Conservation (phyloP, 2,113 vertebrate genomes). For the Chaetops frenatus region DNA sequence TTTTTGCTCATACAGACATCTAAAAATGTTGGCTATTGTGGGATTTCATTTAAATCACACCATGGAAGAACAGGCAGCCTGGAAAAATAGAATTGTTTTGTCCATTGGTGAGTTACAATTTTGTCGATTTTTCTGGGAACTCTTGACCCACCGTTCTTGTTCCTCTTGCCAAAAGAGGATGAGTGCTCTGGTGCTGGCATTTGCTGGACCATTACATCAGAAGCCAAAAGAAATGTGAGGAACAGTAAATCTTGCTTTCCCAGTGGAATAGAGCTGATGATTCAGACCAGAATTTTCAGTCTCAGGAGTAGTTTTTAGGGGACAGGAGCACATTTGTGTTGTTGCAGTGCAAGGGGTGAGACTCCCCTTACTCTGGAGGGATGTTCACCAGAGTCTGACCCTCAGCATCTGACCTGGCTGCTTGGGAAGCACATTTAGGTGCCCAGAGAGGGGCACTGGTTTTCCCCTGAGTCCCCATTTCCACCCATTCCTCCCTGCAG, state of each 20-base stretch:
- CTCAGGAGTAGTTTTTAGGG: neutral
- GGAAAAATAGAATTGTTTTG: constrained; percentile 7
- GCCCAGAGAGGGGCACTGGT: no score
- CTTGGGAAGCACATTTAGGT: neutral
- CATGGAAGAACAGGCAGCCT: neutral
- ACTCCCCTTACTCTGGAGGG: neutral
- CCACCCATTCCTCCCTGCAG: neutral
- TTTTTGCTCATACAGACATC: neutral
- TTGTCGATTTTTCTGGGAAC: neutral
- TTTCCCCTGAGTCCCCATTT: neutral
- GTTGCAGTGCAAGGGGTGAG: neutral
- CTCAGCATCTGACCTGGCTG: neutral
- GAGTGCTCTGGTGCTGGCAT: neutral
- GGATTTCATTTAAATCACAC: constrained; percentile 20
- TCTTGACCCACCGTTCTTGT: neutral
- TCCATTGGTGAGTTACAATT: neutral
- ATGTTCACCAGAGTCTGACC: neutral
- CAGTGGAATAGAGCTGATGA: neutral
- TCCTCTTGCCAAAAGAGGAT: neutral
- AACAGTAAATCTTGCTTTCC: neutral
- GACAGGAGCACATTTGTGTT: neutral
- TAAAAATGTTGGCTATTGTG: constrained; percentile 10
- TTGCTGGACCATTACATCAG: neutral
- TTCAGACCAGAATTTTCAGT: neutral
- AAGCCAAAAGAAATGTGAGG: neutral